These are phyloP conservation scores for Oasisia sp. DNA, from an alignment of 2,888 invertebrate genomes.

Conservation along the genomic window DNA sequence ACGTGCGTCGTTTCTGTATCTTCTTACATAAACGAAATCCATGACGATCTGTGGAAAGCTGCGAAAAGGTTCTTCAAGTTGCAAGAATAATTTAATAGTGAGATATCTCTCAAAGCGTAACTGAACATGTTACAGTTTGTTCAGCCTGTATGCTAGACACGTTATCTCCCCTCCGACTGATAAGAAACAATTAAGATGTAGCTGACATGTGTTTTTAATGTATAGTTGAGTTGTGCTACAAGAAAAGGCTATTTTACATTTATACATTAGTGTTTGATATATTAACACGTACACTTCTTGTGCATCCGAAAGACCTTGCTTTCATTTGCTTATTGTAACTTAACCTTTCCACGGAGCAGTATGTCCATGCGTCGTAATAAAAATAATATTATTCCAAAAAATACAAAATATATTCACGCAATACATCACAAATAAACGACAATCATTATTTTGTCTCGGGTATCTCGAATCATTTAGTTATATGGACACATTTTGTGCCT, in stretches of 20 bases:
- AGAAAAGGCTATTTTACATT: no score
- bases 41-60: background rate
- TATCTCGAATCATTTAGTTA: no score
- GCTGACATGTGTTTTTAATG: no score
- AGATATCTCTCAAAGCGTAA: no score
- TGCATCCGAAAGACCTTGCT: background rate
- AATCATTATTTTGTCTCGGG: background rate
- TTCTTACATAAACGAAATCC: background rate
- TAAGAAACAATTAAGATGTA: no score
- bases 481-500: background rate
- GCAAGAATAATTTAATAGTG: no score
- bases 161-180: no score
- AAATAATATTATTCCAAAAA: background rate
- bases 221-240: no score
- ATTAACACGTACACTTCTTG: background rate
- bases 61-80: no score
- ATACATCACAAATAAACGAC: background rate
- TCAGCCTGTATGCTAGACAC: no score
- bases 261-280: no score
- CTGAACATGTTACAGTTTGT: no score
- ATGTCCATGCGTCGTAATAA: background rate
- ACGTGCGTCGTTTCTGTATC: background rate
- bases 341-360: background rate
- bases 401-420: background rate
- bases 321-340: background rate